Evolutionary conservation across 2,113 vertebrate genomes (phyloP), one percentile per base, ranked within the genome.

Genomic region (Entelurus aequoreus): DNA sequence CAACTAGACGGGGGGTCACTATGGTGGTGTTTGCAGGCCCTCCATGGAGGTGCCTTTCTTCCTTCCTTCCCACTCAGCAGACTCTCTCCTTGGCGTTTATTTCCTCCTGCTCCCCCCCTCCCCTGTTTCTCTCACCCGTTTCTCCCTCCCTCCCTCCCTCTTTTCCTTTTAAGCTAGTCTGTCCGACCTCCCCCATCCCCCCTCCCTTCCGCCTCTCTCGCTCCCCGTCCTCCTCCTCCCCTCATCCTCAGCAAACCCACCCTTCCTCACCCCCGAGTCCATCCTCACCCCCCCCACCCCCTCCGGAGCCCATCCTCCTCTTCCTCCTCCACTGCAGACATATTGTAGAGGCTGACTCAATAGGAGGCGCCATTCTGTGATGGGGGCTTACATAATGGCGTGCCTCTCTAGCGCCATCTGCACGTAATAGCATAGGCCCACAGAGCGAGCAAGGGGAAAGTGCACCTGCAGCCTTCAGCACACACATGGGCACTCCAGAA

Each of bases 281-380:
- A 13, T 58, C 58, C 63, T 54, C 71, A 62, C 62, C 62, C 13
- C 15, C 19, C 19, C 48, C 65, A 64, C 52, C 65, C 65, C 67
- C 56, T 62, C 62, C 51, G 28, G 28, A 28, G 28, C 28, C 28
- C 28, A 60, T 51, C 54, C 61, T 57, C 61, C 71, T 52, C 88
- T 85, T 88, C 91, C 91, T 89, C 90, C 91, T 89, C 87, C 91
- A 89, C 92, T 90, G 94, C 93, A 94, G 93, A 92, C 91, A 90
- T 89, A 89, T 84, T 90, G 76, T 89, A 90, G 87, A 87, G 67
- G 86, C 83, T 90, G 80, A 84, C 88, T 92, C 94, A 89, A 92
- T 89, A 97, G 95, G 94, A 94, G 95, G 95, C 93, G 94, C 94
- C 88, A 87, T 93, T 94, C 90, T 86, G 85, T 83, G 83, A 80